Conservation (phyloP, 1,140 invertebrate genomes). For the Drosophila willistoni region DNA sequence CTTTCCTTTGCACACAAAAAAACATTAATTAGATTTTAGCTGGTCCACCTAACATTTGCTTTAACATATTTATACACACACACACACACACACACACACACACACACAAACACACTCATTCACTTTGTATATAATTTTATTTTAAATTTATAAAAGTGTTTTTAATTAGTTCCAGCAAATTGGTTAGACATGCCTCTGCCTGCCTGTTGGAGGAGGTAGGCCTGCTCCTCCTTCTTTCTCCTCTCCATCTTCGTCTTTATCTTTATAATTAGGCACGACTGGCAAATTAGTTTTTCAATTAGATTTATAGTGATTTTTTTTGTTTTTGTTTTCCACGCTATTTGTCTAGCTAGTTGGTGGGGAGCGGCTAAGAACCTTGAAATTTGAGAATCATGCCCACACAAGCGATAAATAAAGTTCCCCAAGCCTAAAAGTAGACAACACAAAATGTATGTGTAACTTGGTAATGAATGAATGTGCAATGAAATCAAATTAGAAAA, state of each 20-base stretch:
- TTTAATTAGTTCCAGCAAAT: constrained; percentile 77
- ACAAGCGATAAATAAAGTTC: constrained; percentile 23
- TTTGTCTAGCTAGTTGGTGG: neutral
- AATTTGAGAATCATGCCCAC: constrained; percentile 9
- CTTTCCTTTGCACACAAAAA: constrained; percentile 3
- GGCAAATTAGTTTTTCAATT: constrained; percentile 72
- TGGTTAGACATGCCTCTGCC: constrained; percentile 48
- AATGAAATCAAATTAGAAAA: neutral
- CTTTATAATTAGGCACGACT: constrained; percentile 24
- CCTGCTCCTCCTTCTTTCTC: neutral
- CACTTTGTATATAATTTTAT: constrained; percentile 13
- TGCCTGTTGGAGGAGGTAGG: too few relatives aligned
- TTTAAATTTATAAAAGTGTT: constrained; percentile 60
- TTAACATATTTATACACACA: constrained; percentile 42
- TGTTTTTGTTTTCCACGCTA: constrained; percentile 35
- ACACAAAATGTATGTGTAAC: neutral
- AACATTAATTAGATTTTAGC: constrained; percentile 58
- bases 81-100: constrained; percentile 2
- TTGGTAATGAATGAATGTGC: neutral
- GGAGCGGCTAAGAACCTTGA: too few relatives aligned
- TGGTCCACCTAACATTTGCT: constrained; percentile 22
- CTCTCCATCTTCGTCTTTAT: neutral
- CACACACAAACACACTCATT: neutral
- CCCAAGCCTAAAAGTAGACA: constrained; percentile 8
- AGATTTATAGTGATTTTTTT: constrained; percentile 64